Base-by-base conservation (phyloP, 2,888 invertebrate genomes). In the Rhopalosiphum nymphaeae region DNA sequence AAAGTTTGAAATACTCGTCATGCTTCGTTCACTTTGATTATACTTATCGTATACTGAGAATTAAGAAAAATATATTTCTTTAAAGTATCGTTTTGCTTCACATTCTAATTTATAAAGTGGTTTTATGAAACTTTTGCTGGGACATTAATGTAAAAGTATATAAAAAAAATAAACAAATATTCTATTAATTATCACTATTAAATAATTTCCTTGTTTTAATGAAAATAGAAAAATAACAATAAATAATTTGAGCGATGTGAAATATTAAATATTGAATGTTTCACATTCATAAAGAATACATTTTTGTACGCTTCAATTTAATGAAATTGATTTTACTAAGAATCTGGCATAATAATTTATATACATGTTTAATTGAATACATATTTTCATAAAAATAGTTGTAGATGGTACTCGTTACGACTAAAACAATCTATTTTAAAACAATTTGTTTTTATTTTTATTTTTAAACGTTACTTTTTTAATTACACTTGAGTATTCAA, bases 71-170 rank as follows among this genome's bases (percentile, higher is more conserved):
- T 16, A n/a, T 16, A 5, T 57, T 26, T n/a, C n/a, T 67, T 67
- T n/a, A 67, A n/a, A n/a, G n/a, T 67, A 67, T 67, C n/a, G n/a
- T 67, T n/a, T 67, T 67, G 67, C 16, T n/a, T 29, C n/a, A 67
- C 16, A 67, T 67, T n/a, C 67, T n/a, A 67, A 67, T 67, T 67
- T 67, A 67, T 67, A 67, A n/a, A 67, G 67, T 67, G 67, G 67
- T n/a, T 25, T 88, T 26, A 11, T 36, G 36, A 67, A 67, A 67
- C n/a, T 67, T 67, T n/a, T 67, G n/a, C 5, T n/a, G n/a, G n/a
- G n/a, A n/a, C 4, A 67, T 16, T 16, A 29, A 61, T 61, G 61
- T 61, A 29, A 61, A 61, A 57, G 29, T 29, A 61, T 67, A 67
- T 67, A 67, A 46, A 46, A 44, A 44, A 44, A 44, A 44, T 29